Evolutionary conservation across 2,113 vertebrate species (phyloP).

Genomic region (Gymnarchus niloticus): DNA sequence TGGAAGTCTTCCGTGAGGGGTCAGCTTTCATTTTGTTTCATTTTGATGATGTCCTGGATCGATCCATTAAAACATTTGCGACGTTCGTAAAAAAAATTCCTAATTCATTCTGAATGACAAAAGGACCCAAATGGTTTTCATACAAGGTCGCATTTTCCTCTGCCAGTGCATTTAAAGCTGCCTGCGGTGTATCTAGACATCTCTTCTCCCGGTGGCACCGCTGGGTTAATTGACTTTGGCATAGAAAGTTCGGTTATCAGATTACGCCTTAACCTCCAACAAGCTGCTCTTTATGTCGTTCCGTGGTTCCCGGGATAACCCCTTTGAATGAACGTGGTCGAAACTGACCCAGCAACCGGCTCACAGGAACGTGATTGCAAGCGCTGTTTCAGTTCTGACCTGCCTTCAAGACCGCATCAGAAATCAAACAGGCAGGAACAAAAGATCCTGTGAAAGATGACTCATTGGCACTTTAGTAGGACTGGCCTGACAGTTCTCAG

Average conservation of each 20-base stretch:
- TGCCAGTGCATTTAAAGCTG: not conserved
- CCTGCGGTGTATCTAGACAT: not conserved
- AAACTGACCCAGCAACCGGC: not conserved
- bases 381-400: too few species aligned
- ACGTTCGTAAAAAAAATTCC: conserved; percentile 1
- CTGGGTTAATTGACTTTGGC: conserved; percentile 11
- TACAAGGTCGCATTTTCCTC: not conserved
- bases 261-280: not conserved
- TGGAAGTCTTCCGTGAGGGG: not conserved
- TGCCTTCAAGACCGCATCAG: not conserved
- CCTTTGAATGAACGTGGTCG: not conserved
- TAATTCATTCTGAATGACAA: not conserved
- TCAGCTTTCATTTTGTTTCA: conserved; percentile 4
- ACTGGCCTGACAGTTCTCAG: not conserved
- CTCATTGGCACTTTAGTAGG: not conserved
- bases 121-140: not conserved
- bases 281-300: not conserved
- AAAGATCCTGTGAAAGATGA: not conserved
- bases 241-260: not conserved
- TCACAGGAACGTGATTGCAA: not conserved
- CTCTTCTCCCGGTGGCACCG: not conserved
- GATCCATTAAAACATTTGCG: not conserved
- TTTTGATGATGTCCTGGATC: not conserved
- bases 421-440: too few species aligned
- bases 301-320: not conserved